Conservation (phyloP, 2,888 invertebrate species). For the Lasioglossum pauxillum region DNA sequence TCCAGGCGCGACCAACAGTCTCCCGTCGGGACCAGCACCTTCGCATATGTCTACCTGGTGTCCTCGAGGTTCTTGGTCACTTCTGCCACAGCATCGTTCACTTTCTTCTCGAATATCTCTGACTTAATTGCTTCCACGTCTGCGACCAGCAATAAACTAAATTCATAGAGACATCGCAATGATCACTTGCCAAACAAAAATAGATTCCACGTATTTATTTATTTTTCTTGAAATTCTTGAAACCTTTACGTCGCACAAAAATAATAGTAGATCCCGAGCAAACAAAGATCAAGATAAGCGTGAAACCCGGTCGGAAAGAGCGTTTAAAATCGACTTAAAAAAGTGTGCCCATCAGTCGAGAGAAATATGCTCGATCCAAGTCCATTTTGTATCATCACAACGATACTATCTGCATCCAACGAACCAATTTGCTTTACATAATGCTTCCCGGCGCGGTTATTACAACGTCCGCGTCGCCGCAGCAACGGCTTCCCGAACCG, state of each 20-base stretch:
- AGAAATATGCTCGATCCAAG: neutral
- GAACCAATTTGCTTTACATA: neutral
- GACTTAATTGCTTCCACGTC: neutral
- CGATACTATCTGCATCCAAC: neutral
- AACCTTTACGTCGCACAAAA: neutral
- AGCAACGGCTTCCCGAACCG: neutral
- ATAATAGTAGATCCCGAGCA: neutral
- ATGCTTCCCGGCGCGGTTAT: neutral
- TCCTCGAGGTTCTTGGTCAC: neutral
- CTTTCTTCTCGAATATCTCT: neutral
- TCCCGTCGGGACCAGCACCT: constrained; percentile 66
- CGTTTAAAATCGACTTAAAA: no score
- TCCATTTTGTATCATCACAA: neutral
- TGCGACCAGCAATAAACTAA: neutral
- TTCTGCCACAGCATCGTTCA: neutral
- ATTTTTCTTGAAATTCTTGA: no score
- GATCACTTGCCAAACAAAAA: neutral
- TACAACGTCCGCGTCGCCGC: neutral
- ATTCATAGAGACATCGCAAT: neutral
- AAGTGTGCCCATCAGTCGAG: no score
- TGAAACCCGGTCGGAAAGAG: neutral
- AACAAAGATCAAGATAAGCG: neutral
- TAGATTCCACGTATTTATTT: neutral
- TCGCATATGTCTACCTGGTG: constrained; percentile 57
- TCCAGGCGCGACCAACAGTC: constrained; percentile 62